Evolutionary conservation across 2,113 vertebrate genomes (phyloP), one percentile per base, ranked within the genome.

Genomic region (Vireo altiloquus): DNA sequence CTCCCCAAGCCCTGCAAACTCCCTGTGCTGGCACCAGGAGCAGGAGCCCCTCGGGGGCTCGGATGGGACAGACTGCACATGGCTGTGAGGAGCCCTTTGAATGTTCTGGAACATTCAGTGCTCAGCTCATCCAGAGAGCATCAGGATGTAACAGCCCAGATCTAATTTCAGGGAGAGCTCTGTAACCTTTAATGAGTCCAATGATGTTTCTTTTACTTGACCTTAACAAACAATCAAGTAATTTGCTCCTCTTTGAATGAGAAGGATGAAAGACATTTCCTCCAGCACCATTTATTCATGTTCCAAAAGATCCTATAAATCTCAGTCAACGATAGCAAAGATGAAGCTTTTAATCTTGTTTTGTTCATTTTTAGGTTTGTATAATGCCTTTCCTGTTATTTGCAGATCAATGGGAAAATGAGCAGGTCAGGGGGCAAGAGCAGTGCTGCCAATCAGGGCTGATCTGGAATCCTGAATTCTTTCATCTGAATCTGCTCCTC

Each of bases 61-160:
- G n/a, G n/a, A n/a, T n/a, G 70, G 20, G 54, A 30, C 40, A 35
- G 35, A 5, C 9, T 16, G 13, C 82, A 12, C 63, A 3, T 1
- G 4, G 35, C 74, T 92, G 57, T 19, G 50, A 68, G 52, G 19
- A 78, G 30, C 44, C 37, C 37, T 47, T 8, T 7, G 82, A n/a
- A 53, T 8, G 25, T 6, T 28, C 87, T 91, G 83, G 79, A 14
- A 17, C 46, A 15, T 5, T 2, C 39, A 13, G 52, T 19, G 30
- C 69, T 33, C 30, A 3, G 52, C 39, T 44, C 53, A 27, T 0
- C 46, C 64, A 44, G 27, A 65, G 20, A 31, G 24, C 33, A 9
- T 5, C 6, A 3, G 0, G 33, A 9, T 60, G 42, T 3, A 35
- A 46, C 11, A 46, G 52, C 0, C 0, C 1, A 33, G 63, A 49